Conservation (phyloP, 2,888 invertebrate species). For the Drosophila eohydei region DNA sequence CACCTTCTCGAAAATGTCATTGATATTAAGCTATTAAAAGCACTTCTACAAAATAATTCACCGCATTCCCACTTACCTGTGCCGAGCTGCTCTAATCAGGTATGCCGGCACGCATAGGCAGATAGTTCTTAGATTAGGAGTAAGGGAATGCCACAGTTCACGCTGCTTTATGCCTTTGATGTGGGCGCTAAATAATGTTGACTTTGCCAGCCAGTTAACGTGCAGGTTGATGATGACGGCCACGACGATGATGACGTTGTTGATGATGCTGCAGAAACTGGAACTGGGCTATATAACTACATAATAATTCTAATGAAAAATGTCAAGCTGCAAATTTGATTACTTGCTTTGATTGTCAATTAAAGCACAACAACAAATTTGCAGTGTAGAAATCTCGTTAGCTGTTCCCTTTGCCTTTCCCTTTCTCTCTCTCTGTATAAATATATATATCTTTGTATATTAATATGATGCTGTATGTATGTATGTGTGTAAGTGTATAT, state of each 20-base stretch:
- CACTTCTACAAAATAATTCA: background rate
- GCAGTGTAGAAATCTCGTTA: slow-evolving; percentile 51
- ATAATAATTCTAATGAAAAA: slow-evolving; percentile 78
- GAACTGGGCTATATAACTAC: slow-evolving; percentile 64
- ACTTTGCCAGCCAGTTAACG: slow-evolving; percentile 26
- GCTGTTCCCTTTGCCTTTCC: background rate
- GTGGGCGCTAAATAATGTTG: slow-evolving; percentile 67
- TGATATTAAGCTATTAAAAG: background rate
- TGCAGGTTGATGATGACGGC: background rate
- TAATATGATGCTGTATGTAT: slow-evolving; percentile 3
- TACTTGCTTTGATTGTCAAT: slow-evolving; percentile 77
- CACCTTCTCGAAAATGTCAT: background rate
- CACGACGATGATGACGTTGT: background rate
- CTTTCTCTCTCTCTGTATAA: background rate
- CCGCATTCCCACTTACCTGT: slow-evolving; percentile 1
- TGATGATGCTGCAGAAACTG: slow-evolving; percentile 34
- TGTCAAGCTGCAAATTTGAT: slow-evolving; percentile 77
- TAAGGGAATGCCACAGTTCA: slow-evolving; percentile 11
- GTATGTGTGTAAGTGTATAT: slow-evolving; percentile 18
- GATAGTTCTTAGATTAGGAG: slow-evolving; percentile 12
- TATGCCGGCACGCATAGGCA: slow-evolving; percentile 31
- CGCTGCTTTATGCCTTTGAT: slow-evolving; percentile 67
- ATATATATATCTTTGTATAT: slow-evolving; percentile 18
- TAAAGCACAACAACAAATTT: slow-evolving; percentile 72
- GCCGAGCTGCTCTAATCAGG: slow-evolving; percentile 15